phyloP scores from a whole-genome alignment of 2,113 vertebrate genomes.

The Periophthalmus modestus region DNA sequence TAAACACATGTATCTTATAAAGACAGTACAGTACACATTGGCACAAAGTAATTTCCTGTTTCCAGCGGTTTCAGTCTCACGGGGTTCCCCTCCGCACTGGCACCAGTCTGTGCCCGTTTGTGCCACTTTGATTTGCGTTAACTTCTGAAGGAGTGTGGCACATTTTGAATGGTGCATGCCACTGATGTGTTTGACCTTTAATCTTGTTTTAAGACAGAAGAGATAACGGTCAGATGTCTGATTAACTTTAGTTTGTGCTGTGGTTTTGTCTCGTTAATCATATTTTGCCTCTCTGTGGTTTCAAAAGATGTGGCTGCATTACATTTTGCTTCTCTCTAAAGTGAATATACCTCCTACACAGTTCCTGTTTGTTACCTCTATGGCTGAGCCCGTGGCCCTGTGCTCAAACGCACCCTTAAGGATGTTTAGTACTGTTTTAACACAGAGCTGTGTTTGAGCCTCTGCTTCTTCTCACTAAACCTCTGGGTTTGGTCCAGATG shows the following conservation, averaged over 20 bases:
- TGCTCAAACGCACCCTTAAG: background rate
- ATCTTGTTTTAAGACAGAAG: conserved; percentile 2
- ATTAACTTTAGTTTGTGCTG: conserved; percentile 4
- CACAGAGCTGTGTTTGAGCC: conserved; percentile 5
- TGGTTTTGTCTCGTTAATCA: background rate
- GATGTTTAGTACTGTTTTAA: background rate
- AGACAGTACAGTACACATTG: conserved; percentile 20
- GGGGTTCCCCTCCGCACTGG: conserved; percentile 30
- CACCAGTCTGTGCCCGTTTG: conserved; percentile 9
- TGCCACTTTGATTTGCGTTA: background rate
- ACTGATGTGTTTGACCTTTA: conserved; percentile 18
- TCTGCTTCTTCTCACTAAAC: conserved; percentile 34
- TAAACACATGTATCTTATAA: conserved; percentile 16
- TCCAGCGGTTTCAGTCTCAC: conserved; percentile 53
- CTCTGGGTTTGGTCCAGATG: conserved; percentile 48
- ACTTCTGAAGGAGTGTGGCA: background rate
- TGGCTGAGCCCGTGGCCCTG: background rate
- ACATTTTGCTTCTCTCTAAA: conserved; percentile 47
- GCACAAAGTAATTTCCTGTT: conserved; percentile 53
- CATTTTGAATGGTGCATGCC: background rate
- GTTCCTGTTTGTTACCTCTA: conserved; percentile 71
- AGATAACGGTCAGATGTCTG: no score
- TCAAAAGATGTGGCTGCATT: conserved; percentile 19
- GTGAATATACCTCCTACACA: conserved; percentile 60
- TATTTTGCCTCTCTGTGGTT: conserved; percentile 13